Conservation (phyloP, 2,797 vertebrate species). For the Numenius phaeopus region DNA sequence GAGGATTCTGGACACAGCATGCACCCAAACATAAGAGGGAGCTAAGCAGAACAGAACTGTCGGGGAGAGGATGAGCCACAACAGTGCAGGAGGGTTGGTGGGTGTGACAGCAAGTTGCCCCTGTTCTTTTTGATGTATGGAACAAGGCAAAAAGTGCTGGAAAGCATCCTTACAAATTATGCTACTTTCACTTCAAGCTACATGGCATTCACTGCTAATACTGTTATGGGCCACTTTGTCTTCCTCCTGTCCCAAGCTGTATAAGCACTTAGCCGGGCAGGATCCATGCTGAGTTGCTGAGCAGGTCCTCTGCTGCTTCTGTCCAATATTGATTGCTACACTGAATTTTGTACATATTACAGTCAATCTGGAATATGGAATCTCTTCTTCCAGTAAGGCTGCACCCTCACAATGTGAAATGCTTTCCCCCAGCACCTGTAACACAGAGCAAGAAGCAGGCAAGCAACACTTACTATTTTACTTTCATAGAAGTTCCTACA, state of each 20-base stretch:
- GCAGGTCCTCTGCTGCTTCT: neutral
- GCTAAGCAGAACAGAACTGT: neutral
- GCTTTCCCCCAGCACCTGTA: neutral
- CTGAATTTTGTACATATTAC: neutral
- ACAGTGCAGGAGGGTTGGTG: neutral
- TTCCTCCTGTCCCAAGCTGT: neutral
- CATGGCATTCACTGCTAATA: neutral
- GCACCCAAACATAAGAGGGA: neutral
- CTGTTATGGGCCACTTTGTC: neutral
- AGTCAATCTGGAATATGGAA: neutral
- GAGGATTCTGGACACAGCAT: neutral
- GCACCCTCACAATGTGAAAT: neutral
- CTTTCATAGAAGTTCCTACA: constrained; percentile 99
- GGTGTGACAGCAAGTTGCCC: neutral
- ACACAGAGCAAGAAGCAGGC: neutral
- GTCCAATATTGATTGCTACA: neutral
- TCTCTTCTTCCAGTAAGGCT: neutral
- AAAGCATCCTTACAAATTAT: neutral
- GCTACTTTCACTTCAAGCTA: neutral
- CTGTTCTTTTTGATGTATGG: neutral
- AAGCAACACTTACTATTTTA: constrained; percentile 90
- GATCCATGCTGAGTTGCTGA: neutral
- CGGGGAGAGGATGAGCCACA: neutral
- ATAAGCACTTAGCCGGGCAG: neutral
- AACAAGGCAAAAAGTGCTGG: neutral